Percentiles rank a stretch among this genome's conserved stretches.
Conservation (phyloP, 2,888 invertebrate species). For the Dynastes hyllus region DNA sequence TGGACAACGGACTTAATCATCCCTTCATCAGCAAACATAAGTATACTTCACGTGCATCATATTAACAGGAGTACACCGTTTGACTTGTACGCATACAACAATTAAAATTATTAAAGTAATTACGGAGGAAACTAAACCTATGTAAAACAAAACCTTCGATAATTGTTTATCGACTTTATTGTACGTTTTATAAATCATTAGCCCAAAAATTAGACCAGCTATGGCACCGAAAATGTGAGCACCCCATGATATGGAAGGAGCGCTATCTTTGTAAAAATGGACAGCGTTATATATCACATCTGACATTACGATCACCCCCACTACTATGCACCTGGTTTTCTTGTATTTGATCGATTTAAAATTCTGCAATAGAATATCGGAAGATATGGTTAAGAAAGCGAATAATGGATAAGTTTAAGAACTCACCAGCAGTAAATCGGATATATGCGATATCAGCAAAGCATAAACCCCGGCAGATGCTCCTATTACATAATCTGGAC, state of each 20-base stretch:
- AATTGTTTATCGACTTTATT: conserved; percentile 58
- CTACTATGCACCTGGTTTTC: conserved; percentile 75
- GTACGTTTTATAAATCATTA: conserved; percentile 74
- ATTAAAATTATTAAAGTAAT: conserved; percentile 57
- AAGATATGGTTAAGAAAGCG: not conserved
- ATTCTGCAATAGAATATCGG: conserved; percentile 66
- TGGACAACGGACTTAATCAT: too few species aligned
- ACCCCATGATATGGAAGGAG: conserved; percentile 79
- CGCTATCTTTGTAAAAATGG: conserved; percentile 70
- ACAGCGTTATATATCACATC: conserved; percentile 77
- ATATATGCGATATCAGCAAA: conserved; percentile 88
- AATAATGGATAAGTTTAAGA: not conserved
- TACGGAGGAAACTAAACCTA: conserved; percentile 52
- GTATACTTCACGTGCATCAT: conserved; percentile 58
- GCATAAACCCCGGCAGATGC: conserved; percentile 95
- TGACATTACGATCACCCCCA: conserved; percentile 78
- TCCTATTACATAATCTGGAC: conserved; percentile 87
- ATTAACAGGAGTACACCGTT: conserved; percentile 61
- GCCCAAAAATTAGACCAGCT: conserved; percentile 78
- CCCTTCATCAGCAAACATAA: conserved; percentile 60
- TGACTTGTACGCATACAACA: conserved; percentile 60
- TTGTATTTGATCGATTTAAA: conserved; percentile 69
- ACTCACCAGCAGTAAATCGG: conserved; percentile 84
- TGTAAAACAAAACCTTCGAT: conserved; percentile 58
- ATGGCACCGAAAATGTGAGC: conserved; percentile 83